Percentiles rank a stretch among this genome's conserved stretches.
Evolutionary conservation across 2,888 invertebrate species (phyloP).

Genomic region (Diabrotica balteata): DNA sequence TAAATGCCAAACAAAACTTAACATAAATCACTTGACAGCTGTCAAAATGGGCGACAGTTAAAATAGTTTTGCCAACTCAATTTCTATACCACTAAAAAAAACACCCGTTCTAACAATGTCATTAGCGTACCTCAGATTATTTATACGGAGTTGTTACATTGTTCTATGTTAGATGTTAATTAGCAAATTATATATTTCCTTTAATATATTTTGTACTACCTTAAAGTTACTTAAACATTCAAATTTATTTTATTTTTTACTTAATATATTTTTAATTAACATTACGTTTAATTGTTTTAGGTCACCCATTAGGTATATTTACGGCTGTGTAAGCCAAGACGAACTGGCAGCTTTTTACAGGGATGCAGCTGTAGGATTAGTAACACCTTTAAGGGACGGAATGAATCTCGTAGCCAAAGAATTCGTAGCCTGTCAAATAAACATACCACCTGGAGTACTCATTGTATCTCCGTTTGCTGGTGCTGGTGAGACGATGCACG

Average conservation of each 20-base stretch:
- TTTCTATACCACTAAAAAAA: too few relatives aligned
- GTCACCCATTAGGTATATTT: conserved; percentile 86
- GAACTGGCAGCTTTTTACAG: conserved; percentile 87
- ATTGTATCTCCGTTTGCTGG: conserved; percentile 92
- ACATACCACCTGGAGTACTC: conserved; percentile 81
- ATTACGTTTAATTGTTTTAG: not conserved
- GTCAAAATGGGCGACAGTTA: too few relatives aligned
- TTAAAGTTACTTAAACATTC: too few relatives aligned
- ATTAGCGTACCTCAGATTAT: too few relatives aligned
- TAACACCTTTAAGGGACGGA: conserved; percentile 86
- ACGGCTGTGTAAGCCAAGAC: conserved; percentile 86
- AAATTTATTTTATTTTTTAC: conserved; percentile 1
- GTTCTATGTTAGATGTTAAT: too few relatives aligned
- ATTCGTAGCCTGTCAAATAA: conserved; percentile 91
- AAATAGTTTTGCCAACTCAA: too few relatives aligned
- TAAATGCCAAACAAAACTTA: too few relatives aligned
- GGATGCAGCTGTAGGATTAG: conserved; percentile 85
- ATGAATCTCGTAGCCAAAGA: conserved; percentile 95
- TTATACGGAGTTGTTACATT: too few relatives aligned
- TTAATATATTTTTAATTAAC: not conserved
- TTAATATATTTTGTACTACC: too few relatives aligned
- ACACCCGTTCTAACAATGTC: too few relatives aligned
- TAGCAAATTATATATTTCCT: too few relatives aligned
- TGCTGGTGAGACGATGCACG: conserved; percentile 93
- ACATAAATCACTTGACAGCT: too few relatives aligned